Evolutionary conservation across 2,888 invertebrate species (phyloP).

Genomic region (Apamea crenata): DNA sequence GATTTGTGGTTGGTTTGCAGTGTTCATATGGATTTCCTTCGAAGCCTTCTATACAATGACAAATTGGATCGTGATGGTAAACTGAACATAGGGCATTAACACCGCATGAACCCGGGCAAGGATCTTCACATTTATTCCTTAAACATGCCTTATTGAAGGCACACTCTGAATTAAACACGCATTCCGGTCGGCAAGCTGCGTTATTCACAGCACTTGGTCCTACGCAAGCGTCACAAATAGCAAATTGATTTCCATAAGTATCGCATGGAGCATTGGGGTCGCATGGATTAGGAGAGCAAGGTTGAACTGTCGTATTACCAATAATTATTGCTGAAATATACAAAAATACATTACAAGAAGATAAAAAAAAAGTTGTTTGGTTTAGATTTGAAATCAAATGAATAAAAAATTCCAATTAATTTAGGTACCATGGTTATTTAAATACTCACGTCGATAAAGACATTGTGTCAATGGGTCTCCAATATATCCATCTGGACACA

Average conservation of each 20-base stretch:
- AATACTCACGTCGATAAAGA: constrained; percentile 88
- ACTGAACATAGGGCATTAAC: constrained; percentile 93
- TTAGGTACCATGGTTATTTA: constrained; percentile 13
- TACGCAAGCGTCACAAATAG: constrained; percentile 94
- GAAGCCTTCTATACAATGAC: constrained; percentile 92
- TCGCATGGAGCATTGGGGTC: constrained; percentile 92
- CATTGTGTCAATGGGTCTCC: constrained; percentile 96
- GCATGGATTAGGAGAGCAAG: constrained; percentile 95
- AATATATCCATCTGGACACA: constrained; percentile 94
- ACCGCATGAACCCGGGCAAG: constrained; percentile 95
- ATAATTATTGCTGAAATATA: constrained; percentile 86
- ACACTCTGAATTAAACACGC: constrained; percentile 95
- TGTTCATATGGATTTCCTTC: constrained; percentile 95
- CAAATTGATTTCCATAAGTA: constrained; percentile 93
- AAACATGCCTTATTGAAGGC: constrained; percentile 94
- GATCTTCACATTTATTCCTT: constrained; percentile 93
- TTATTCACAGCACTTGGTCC: constrained; percentile 92
- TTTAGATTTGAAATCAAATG: neutral
- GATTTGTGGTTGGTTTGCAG: constrained; percentile 90
- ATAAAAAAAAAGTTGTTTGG: neutral
- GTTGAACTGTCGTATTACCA: constrained; percentile 91
- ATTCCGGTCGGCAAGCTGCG: constrained; percentile 95
- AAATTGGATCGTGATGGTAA: constrained; percentile 93
- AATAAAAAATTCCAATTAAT: neutral
- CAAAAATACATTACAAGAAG: neutral